Evolutionary conservation across 2,113 vertebrate species (phyloP).

Genomic region (Brienomyrus brachyistius): DNA sequence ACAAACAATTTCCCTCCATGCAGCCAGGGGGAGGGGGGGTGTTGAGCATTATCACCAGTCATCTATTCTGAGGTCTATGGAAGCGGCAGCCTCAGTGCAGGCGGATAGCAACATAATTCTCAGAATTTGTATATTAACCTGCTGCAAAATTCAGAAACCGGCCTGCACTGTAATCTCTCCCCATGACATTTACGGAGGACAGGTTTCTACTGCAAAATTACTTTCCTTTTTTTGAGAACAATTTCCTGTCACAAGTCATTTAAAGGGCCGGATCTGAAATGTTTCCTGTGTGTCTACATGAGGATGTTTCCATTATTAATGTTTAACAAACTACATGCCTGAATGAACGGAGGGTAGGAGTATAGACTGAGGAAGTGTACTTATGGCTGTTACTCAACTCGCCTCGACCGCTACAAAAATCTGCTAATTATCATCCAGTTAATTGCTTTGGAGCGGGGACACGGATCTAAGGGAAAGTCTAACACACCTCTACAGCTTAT

Average conservation of each 20-base stretch:
- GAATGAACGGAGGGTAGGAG: neutral
- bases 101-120: neutral
- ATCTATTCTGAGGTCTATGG: neutral
- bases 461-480: neutral
- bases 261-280: neutral
- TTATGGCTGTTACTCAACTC: neutral
- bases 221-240: neutral
- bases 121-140: neutral
- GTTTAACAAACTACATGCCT: neutral
- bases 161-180: neutral
- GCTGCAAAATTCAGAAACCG: neutral
- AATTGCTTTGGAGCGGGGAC: neutral
- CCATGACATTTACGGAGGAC: neutral
- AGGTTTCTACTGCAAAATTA: neutral
- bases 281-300: neutral
- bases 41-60: neutral
- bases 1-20: neutral
- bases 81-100: neutral
- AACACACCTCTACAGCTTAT: neutral
- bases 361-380: neutral
- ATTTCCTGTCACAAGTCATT: neutral
- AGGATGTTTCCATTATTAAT: neutral
- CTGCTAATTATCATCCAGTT: neutral
- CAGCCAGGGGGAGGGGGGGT: neutral
- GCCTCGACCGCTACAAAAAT: neutral